Conservation (phyloP, 2,888 invertebrate genomes). For the Helleia helle region DNA sequence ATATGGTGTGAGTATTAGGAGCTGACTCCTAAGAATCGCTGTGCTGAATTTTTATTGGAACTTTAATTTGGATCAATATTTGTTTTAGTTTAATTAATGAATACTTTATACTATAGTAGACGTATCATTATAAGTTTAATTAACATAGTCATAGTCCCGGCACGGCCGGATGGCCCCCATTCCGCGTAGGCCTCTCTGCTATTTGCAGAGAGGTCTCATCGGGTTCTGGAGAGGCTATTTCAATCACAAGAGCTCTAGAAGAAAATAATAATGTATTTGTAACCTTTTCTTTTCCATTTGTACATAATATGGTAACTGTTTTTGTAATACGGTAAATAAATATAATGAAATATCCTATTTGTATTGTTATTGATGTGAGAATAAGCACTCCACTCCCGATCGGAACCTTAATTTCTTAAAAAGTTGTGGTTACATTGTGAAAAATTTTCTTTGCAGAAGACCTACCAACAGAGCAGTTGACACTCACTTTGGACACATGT, state of each 20-base stretch:
- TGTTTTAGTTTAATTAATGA: constrained; percentile 72
- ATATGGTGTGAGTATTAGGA: constrained; percentile 75
- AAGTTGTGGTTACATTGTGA: constrained; percentile 46
- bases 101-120: constrained; percentile 67
- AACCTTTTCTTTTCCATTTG: constrained; percentile 65
- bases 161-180: constrained; percentile 73
- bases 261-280: constrained; percentile 75
- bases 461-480: constrained; percentile 67
- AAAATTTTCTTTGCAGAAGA: constrained; percentile 70
- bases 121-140: constrained; percentile 71
- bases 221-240: constrained; percentile 88
- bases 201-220: constrained; percentile 81
- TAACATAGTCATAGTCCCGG: constrained; percentile 71
- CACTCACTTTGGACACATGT: constrained; percentile 72
- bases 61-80: constrained; percentile 66
- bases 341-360: constrained; percentile 66
- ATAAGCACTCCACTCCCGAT: constrained; percentile 71
- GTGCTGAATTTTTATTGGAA: constrained; percentile 69
- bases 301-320: constrained; percentile 74
- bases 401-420: constrained; percentile 66
- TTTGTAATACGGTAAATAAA: constrained; percentile 73
- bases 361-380: constrained; percentile 67
- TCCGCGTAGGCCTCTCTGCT: constrained; percentile 77
- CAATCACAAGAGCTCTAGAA: constrained; percentile 84
- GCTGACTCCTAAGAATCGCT: constrained; percentile 63